Evolutionary conservation across 1,140 invertebrate species (phyloP), one percentile per base, ranked within the genome.

Genomic region (Caenorhabditis elegans): DNA sequence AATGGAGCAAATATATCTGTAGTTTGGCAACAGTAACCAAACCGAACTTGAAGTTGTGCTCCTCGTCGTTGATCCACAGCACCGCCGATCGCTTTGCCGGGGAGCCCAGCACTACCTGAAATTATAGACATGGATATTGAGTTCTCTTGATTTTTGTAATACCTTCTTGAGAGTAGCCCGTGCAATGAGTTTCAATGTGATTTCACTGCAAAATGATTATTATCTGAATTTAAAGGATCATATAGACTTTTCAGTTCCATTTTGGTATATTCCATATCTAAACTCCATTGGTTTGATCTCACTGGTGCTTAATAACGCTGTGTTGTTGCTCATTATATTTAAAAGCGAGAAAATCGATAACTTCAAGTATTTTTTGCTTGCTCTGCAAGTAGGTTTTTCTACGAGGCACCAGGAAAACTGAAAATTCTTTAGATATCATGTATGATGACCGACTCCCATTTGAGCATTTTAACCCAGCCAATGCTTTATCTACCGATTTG

Each of bases 121-220:
- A 70, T 13, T 5, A 10, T 1, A 15, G 19, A 70, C 2, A 3
- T 34, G 10, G 19, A 22, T 31, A 17, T 36, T 36, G 2, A 55
- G 1, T 26, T 13, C 2, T 10, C 17, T 28, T n/a, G 51, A 55
- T 11, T 55, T 24, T 3, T 28, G 11, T 0, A 55, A 55, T 28
- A 88, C 79, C 78, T 85, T 79, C 48, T 85, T 86, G 17, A 90
- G 78, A 19, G 82, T 89, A 43, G 78, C 47, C 8, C 87, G 82
- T n/a, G n/a, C n/a, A n/a, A n/a, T n/a, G n/a, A n/a, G n/a, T n/a
- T n/a, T n/a, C n/a, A n/a, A n/a, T n/a, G n/a, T n/a, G n/a, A n/a
- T n/a, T n/a, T n/a, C n/a, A n/a, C n/a, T n/a, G n/a, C n/a, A n/a
- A n/a, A n/a, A n/a, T n/a, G n/a, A n/a, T n/a, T n/a, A n/a, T n/a